Percentiles rank a stretch among this genome's conserved stretches.
phyloP scores from a whole-genome alignment of 2,113 vertebrate species.

The Cyanoramphus novaezelandiae region DNA sequence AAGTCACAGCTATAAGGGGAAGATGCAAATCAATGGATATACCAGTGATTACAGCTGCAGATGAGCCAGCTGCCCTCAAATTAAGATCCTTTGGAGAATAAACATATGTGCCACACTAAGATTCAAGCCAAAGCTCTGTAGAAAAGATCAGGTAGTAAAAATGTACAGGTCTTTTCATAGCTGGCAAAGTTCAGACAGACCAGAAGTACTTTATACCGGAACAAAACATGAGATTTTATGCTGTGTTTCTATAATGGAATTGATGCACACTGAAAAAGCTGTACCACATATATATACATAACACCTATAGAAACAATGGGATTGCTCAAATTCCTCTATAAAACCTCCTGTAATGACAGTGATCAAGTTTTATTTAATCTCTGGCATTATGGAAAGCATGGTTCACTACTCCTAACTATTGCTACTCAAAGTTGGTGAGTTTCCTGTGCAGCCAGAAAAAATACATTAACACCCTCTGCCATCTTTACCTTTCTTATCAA shows the following conservation, averaged over 20 bases:
- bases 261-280: neutral
- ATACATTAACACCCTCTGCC: neutral
- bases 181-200: neutral
- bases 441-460: neutral
- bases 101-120: neutral
- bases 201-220: neutral
- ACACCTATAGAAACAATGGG: neutral
- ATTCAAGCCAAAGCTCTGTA: neutral
- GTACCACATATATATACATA: neutral
- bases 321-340: neutral
- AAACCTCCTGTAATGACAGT: neutral
- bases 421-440: neutral
- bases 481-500: neutral
- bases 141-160: neutral
- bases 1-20: neutral
- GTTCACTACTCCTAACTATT: neutral
- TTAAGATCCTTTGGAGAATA: neutral
- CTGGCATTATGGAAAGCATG: neutral
- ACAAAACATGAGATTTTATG: neutral
- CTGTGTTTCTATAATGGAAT: neutral
- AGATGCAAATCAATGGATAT: neutral
- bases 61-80: neutral
- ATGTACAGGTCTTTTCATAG: neutral
- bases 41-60: neutral
- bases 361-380: neutral